phyloP scores from a whole-genome alignment of 2,797 vertebrate genomes.

The Podargus strigoides region DNA sequence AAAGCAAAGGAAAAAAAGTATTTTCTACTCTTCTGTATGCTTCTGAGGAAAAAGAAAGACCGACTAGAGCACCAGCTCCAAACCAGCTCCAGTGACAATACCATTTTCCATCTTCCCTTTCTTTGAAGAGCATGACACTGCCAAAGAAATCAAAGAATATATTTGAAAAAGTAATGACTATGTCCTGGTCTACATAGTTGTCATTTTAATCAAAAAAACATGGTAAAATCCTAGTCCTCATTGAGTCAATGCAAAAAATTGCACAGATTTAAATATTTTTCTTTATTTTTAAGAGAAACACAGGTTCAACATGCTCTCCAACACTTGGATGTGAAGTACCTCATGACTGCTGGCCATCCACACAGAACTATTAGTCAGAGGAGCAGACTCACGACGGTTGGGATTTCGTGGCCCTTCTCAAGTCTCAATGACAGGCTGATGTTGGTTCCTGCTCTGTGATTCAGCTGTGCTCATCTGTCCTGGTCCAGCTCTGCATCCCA shows the following conservation, averaged over 20 bases:
- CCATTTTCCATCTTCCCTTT: not conserved
- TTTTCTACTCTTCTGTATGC: not conserved
- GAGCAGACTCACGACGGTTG: rapidly evolving
- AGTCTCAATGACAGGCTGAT: not conserved
- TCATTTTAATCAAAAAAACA: not conserved
- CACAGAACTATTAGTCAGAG: not conserved
- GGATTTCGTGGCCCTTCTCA: not conserved
- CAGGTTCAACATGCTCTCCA: not conserved
- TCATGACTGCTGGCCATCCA: not conserved
- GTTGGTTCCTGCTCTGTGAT: not conserved
- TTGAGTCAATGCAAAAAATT: not conserved
- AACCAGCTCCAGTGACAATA: not conserved
- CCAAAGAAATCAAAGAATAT: not conserved
- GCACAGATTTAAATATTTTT: not conserved
- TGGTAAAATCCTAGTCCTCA: not conserved
- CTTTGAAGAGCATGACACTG: not conserved
- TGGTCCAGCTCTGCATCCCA: not conserved
- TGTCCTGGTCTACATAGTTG: not conserved
- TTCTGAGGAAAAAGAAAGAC: not conserved
- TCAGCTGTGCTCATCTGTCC: not conserved
- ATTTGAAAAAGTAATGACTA: not conserved
- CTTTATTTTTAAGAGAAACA: not conserved
- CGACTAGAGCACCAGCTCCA: not conserved
- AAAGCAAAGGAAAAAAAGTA: not conserved
- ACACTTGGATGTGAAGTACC: not conserved